These are phyloP conservation scores for Propsilocerus akamusi DNA, from an alignment of 1,140 invertebrate genomes.

Conservation along the genomic window DNA sequence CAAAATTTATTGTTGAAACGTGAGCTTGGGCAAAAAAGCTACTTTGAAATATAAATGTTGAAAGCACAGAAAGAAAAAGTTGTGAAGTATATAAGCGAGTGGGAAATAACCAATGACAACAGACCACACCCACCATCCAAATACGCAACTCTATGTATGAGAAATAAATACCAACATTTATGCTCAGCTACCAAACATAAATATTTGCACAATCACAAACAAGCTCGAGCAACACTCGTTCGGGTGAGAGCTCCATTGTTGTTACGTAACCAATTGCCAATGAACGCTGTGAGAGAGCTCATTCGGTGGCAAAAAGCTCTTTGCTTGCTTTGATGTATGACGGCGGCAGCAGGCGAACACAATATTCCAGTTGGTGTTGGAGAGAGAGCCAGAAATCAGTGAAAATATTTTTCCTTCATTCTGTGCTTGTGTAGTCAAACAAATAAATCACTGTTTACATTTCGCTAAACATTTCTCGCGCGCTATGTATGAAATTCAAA, in stretches of 20 bases:
- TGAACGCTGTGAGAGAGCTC: background rate
- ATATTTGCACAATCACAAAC: slow-evolving; percentile 3
- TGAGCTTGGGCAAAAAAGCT: no score
- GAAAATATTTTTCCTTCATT: background rate
- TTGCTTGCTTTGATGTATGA: background rate
- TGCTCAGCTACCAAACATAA: background rate
- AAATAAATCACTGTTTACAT: slow-evolving; percentile 4
- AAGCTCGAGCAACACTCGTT: no score
- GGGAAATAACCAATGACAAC: no score
- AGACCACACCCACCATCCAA: no score
- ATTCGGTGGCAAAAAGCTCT: no score
- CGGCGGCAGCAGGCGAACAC: no score
- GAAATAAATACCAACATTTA: slow-evolving; percentile 3
- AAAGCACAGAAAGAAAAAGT: no score
- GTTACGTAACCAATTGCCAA: slow-evolving; percentile 2
- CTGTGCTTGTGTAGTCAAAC: no score
- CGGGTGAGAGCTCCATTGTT: background rate
- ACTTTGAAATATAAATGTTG: no score
- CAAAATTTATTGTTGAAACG: no score
- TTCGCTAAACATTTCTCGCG: background rate
- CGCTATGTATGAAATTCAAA: background rate
- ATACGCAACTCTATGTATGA: no score
- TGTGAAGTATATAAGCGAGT: no score
- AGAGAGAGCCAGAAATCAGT: background rate
- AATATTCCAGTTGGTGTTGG: background rate